phyloP scores from a whole-genome alignment of 2,797 vertebrate genomes.

The Remorina albescens region DNA sequence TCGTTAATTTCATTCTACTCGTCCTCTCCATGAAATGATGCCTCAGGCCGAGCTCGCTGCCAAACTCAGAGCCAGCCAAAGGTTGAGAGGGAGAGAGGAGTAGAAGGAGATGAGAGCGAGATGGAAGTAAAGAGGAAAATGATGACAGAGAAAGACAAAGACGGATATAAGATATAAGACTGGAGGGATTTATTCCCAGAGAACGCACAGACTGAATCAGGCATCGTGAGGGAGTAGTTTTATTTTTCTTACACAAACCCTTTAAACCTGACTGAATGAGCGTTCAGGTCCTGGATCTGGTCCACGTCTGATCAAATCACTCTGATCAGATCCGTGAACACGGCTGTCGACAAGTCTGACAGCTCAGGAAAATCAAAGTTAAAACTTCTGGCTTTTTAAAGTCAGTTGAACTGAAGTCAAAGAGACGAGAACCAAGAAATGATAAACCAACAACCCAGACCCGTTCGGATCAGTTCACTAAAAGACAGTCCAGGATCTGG shows the following conservation, averaged over 20 bases:
- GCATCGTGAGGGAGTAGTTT: not conserved
- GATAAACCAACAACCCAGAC: no score
- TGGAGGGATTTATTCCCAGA: not conserved
- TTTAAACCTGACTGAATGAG: constrained; percentile 12
- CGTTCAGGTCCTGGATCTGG: no score
- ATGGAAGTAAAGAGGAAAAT: constrained; percentile 11
- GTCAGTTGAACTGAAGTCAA: not conserved
- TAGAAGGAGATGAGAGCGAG: constrained; percentile 33
- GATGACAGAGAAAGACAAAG: constrained; percentile 16
- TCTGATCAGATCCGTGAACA: not conserved
- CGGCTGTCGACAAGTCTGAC: not conserved
- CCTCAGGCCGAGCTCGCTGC: constrained; percentile 39
- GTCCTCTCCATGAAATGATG: constrained; percentile 44
- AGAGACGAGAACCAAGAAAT: not conserved
- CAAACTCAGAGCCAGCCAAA: constrained; percentile 2
- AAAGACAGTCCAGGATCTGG: no score
- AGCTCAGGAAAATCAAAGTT: not conserved
- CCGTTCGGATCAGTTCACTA: no score
- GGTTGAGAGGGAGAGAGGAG: constrained; percentile 2
- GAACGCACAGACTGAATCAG: not conserved
- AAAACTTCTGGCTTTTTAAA: not conserved
- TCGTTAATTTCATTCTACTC: constrained; percentile 45
- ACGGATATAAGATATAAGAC: constrained; percentile 10
- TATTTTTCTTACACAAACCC: not conserved
- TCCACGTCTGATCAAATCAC: not conserved